phyloP scores from a whole-genome alignment of 2,113 vertebrate species.

The Chionomys nivalis region DNA sequence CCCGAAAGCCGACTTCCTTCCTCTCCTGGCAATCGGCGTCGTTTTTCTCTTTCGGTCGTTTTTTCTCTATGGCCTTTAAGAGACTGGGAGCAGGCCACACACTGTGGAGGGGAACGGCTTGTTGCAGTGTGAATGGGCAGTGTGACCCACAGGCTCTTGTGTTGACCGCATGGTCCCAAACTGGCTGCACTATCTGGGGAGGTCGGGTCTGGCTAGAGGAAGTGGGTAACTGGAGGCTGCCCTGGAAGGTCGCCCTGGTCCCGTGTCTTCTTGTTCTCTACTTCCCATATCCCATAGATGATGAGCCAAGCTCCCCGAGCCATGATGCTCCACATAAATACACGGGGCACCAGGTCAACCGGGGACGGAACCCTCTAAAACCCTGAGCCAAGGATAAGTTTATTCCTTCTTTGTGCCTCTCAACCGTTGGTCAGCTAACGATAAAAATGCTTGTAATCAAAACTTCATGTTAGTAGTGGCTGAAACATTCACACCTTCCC shows the following conservation, averaged over 20 bases:
- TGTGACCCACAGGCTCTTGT: not conserved
- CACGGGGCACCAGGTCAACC: rapidly evolving
- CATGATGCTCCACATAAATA: not conserved
- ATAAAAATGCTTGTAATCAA: not conserved
- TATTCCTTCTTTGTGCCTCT: not conserved
- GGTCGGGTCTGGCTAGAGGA: not conserved
- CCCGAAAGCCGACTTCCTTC: not conserved
- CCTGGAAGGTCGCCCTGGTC: not conserved
- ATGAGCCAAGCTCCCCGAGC: rapidly evolving
- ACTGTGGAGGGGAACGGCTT: not conserved
- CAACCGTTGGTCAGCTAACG: not conserved
- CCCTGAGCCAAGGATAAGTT: not conserved
- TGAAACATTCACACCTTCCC: not conserved
- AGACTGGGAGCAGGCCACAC: not conserved
- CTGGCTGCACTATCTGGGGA: not conserved
- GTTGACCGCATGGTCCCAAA: not conserved
- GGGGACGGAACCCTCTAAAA: not conserved
- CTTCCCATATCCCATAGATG: not conserved
- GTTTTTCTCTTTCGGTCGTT: not conserved
- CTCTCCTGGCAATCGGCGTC: not conserved
- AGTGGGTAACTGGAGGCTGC: not conserved
- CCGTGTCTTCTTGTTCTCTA: not conserved
- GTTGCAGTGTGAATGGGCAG: not conserved
- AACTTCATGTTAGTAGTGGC: not conserved
- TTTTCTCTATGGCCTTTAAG: not conserved